These are phyloP conservation scores for Scopus umbretta DNA, from an alignment of 2,113 vertebrate species.

Conservation along the genomic window DNA sequence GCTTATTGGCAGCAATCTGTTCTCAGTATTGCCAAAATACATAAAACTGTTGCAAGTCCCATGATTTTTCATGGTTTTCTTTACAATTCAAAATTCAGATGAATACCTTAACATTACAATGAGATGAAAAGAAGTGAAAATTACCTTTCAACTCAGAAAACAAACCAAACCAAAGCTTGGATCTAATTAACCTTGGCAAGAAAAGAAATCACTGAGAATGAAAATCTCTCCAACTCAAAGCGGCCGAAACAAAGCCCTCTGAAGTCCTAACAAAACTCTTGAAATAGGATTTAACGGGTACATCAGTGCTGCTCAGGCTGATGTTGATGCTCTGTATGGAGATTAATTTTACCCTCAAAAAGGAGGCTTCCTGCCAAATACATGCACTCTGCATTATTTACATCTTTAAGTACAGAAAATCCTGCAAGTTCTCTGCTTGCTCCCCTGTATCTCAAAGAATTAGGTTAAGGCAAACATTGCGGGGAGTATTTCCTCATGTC, in stretches of 20 bases:
- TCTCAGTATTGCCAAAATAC: slow-evolving; percentile 67
- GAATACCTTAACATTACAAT: slow-evolving; percentile 51
- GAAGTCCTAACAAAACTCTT: slow-evolving; percentile 38
- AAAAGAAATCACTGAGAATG: slow-evolving; percentile 12
- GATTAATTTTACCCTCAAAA: neutral
- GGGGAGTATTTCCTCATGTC: neutral
- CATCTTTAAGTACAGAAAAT: neutral
- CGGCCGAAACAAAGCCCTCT: slow-evolving; percentile 1
- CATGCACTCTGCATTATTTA: neutral
- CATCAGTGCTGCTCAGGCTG: neutral
- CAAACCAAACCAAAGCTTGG: slow-evolving; percentile 27
- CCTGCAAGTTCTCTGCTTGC: neutral
- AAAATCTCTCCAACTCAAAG: slow-evolving; percentile 13
- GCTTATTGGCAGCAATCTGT: slow-evolving; percentile 71
- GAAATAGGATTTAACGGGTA: slow-evolving; percentile 31
- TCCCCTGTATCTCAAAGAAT: neutral
- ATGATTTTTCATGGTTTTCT: slow-evolving; percentile 55
- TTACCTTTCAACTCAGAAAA: slow-evolving; percentile 51
- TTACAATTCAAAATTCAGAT: slow-evolving; percentile 49
- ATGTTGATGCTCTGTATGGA: neutral
- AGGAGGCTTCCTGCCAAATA: neutral
- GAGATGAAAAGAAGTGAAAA: slow-evolving; percentile 58
- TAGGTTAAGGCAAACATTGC: neutral
- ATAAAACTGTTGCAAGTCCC: slow-evolving; percentile 61
- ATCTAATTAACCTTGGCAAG: slow-evolving; percentile 50